These are phyloP conservation scores for Manduca sexta DNA, from an alignment of 1,140 invertebrate genomes.

Conservation along the genomic window DNA sequence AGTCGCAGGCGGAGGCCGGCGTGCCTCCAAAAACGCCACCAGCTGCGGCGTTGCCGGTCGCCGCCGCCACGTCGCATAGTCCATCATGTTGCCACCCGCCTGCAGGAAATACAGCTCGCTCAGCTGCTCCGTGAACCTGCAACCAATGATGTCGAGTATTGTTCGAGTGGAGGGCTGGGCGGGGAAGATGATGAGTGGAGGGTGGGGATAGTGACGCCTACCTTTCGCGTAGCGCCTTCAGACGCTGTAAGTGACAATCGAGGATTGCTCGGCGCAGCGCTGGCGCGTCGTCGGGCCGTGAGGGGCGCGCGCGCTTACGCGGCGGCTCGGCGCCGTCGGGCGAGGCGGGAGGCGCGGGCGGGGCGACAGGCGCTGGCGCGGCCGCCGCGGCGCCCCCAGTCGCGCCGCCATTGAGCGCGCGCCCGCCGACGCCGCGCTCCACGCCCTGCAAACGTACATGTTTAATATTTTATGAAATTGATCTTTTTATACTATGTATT, in stretches of 20 bases:
- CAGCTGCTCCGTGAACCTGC: constrained; percentile 84
- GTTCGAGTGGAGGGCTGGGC: neutral
- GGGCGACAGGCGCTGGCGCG: too few relatives aligned
- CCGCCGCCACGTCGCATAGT: constrained; percentile 88
- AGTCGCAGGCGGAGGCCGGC: constrained; percentile 76
- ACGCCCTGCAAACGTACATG: constrained; percentile 34
- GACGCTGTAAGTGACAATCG: constrained; percentile 45
- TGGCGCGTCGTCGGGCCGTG: constrained; percentile 22
- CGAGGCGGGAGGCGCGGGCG: too few relatives aligned
- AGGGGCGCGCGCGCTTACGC: constrained; percentile 31
- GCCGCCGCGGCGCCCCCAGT: constrained; percentile 6
- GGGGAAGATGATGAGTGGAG: neutral
- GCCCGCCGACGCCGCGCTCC: constrained; percentile 34
- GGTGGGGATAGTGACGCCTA: constrained; percentile 13
- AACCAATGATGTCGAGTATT: constrained; percentile 16
- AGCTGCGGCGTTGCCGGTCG: constrained; percentile 82
- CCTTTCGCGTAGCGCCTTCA: constrained; percentile 49
- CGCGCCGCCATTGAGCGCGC: constrained; percentile 29
- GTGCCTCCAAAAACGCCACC: constrained; percentile 82
- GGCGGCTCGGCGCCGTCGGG: constrained; percentile 42
- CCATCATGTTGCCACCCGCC: constrained; percentile 89
- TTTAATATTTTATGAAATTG: too few relatives aligned
- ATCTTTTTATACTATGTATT: too few relatives aligned
- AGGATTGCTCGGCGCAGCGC: constrained; percentile 46
- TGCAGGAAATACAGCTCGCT: constrained; percentile 90